Base-by-base conservation (phyloP, 92 coral and sea anemone species). In the Palythoa grandiflora region DNA sequence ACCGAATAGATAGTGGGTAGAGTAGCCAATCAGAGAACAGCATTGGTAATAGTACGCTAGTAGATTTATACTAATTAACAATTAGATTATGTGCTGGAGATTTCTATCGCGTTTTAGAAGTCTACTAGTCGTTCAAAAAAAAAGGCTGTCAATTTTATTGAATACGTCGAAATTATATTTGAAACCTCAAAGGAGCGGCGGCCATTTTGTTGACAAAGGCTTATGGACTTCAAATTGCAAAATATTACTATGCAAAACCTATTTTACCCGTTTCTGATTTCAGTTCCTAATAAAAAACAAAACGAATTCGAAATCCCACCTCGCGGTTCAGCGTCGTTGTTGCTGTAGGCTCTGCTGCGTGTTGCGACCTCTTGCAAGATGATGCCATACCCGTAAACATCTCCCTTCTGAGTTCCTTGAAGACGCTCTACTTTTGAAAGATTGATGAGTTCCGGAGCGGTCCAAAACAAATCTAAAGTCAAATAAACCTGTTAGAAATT, bases 401-500 rank as follows among this genome's bases (percentile, higher is more conserved):
- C 86, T 40, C 86, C 86, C 17, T 81, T 81, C 75, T 81, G 86
- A 15, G 75, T 19, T 20, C 86, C 75, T 1, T 74, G 86, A 6
- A 81, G 73, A 13, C 86, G 54, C 38, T 81, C 86, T 38, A 66
- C 86, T 51, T 81, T 81, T 17, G 86, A 63, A 20, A 81, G 75
- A 6, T 81, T 81, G 40, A 81, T 81, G 14, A 15, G 59, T 81
- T 81, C 86, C 37, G 86, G 86, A 21, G 86, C 86, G 12, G 86
- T 81, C 86, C 86, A 81, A 71, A 81, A 81, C 73, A 81, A 71
- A 66, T 81, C 86, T 81, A 20, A 3, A 44, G n/a, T 44, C 75
- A 65, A 47, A 20, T 7, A 44, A 44, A 44, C 48, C 48, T 44
- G 48, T 44, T 3, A 44, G 48, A 44, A 4, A 7, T 44, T 44